These are phyloP conservation scores for Anhinga rufa DNA, from an alignment of 2,113 vertebrate species.

Conservation along the genomic window DNA sequence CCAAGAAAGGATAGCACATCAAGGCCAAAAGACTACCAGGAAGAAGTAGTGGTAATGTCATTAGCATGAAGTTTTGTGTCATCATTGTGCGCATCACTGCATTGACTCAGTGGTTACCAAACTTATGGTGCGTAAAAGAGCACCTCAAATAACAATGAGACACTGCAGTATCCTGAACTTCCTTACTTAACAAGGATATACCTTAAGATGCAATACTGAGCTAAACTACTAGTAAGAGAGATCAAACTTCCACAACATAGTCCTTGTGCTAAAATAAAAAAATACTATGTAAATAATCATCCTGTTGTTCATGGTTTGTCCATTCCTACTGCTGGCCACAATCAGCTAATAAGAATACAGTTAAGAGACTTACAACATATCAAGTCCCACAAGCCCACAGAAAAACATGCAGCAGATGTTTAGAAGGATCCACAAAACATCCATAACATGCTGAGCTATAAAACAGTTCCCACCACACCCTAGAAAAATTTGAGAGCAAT, in stretches of 20 bases:
- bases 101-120: neutral
- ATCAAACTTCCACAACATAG: neutral
- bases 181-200: neutral
- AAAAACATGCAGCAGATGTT: fast-evolving
- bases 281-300: neutral
- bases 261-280: neutral
- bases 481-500: neutral
- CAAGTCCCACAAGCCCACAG: neutral
- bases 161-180: neutral
- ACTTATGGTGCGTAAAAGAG: too few relatives aligned
- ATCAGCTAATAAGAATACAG: neutral
- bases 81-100: neutral
- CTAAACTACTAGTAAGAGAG: neutral
- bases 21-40: neutral
- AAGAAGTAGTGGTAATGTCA: neutral
- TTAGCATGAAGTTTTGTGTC: neutral
- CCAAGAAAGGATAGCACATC: neutral
- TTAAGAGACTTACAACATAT: neutral
- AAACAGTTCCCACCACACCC: neutral
- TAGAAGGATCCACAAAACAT: neutral
- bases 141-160: too few relatives aligned
- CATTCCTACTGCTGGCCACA: neutral
- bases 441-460: neutral
- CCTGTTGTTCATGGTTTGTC: neutral
- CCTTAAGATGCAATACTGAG: neutral